Conservation (phyloP, 2,113 vertebrate genomes). For the Tachycineta bicolor region DNA sequence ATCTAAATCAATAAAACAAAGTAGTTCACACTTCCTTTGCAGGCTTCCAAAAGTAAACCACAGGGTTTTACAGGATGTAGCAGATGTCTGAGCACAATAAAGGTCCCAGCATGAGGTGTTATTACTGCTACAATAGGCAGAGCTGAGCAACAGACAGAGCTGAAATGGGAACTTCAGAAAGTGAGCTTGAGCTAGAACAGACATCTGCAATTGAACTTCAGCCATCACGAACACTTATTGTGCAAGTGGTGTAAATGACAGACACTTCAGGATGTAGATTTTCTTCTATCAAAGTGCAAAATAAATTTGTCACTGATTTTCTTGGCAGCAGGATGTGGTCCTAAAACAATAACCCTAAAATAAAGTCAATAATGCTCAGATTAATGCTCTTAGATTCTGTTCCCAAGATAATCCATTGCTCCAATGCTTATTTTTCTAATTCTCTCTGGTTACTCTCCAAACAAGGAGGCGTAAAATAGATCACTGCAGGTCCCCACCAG, state of each 20-base stretch:
- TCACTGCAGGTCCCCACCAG: not conserved
- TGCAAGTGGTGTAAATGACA: not conserved
- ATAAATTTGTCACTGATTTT: not conserved
- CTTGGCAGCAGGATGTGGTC: not conserved
- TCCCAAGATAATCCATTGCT: not conserved
- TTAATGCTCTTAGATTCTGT: not conserved
- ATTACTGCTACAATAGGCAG: not conserved
- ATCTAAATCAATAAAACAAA: not conserved
- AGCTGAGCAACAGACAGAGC: not conserved
- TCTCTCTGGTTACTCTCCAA: not conserved
- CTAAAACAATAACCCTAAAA: not conserved
- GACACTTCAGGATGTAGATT: not conserved
- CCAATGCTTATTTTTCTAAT: not conserved
- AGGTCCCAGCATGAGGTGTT: not conserved
- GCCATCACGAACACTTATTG: not conserved
- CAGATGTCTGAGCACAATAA: conserved; percentile 1
- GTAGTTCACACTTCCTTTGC: not conserved
- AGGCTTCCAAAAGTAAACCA: not conserved
- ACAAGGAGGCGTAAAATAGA: not conserved
- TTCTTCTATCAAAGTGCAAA: not conserved
- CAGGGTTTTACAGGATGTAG: not conserved
- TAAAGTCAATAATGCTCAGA: not conserved
- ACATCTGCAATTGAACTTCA: not conserved
- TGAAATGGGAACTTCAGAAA: not conserved
- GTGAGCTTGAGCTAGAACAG: not conserved